Percentiles rank a stretch among this genome's conserved stretches.
Evolutionary conservation across 2,797 vertebrate species (phyloP).

Genomic region (Lepilemur ruficaudatus): DNA sequence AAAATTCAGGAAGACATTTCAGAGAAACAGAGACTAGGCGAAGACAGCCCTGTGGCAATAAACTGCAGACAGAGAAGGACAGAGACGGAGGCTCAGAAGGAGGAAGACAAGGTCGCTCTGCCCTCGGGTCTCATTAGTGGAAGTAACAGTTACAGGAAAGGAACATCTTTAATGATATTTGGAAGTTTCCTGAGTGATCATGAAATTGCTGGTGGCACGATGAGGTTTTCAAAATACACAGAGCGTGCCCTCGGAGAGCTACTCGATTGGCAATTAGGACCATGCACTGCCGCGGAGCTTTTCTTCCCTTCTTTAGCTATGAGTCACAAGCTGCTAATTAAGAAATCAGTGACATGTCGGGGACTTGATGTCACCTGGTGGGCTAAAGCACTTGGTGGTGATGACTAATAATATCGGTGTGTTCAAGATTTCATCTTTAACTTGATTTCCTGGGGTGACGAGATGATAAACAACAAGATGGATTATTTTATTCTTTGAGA

Average conservation of each 20-base stretch:
- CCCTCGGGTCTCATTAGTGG: conserved; percentile 65
- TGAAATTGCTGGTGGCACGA: background rate
- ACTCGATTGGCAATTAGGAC: background rate
- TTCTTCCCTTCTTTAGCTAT: background rate
- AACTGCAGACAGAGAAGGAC: background rate
- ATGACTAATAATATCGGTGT: background rate
- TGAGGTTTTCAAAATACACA: conserved; percentile 28
- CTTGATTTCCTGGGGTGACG: background rate
- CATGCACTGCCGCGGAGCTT: background rate
- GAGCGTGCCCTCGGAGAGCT: background rate
- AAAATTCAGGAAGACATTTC: conserved; percentile 51
- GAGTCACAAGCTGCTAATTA: conserved; percentile 54
- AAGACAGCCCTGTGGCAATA: background rate
- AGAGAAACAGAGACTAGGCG: background rate
- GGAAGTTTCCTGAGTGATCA: conserved; percentile 37
- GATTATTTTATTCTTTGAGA: background rate
- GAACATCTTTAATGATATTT: conserved; percentile 31
- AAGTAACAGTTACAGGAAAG: conserved; percentile 40
- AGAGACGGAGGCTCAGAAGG: background rate
- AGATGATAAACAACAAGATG: background rate
- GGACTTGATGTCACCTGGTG: background rate
- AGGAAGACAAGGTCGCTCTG: conserved; percentile 29
- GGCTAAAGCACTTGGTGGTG: background rate
- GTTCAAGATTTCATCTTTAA: conserved; percentile 2
- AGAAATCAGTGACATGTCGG: conserved; percentile 17